Evolutionary conservation across 1,140 invertebrate genomes (phyloP), one percentile per base, ranked within the genome.

Genomic region (Chionoecetes opilio): DNA sequence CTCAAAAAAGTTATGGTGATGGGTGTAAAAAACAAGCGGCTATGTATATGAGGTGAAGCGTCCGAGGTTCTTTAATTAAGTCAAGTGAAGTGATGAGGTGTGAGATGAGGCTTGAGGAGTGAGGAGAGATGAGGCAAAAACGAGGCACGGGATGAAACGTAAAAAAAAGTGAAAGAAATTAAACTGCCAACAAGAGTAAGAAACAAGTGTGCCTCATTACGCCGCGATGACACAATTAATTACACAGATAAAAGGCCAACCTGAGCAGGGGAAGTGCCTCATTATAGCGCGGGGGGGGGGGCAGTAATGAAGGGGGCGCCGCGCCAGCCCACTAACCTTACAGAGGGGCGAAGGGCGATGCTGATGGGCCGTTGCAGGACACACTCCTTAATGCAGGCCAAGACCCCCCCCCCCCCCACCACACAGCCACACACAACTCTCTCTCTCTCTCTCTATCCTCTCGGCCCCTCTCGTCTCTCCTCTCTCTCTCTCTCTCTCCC

Each of bases 151-250:
- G 63, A 75, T 3, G 63, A 75, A n/a, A n/a, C 2, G n/a, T 26
- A 75, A 75, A 75, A 75, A 75, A 9, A 21, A 5, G 21, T 75
- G 3, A n/a, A 75, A 75, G 63, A 75, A 75, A 75, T n/a, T 75
- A 75, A 75, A 75, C 21, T 26, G 8, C n/a, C 21, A 75, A 26
- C 21, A 26, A 6, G 63, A 75, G 63, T n/a, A 75, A 26, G 63
- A 75, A 75, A 75, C 63, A 75, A 75, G 63, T 75, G 63, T 75
- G 63, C n/a, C 63, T 75, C 63, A 75, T 75, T 75, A 75, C 63
- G 63, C 0, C 63, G 26, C 63, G 63, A 75, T 75, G 63, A 75
- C 21, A 75, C 63, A 26, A 75, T 75, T 75, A 75, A 75, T 75
- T 75, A 75, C 63, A 75, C 0, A n/a, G 63, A 75, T 75, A 75